Evolutionary conservation across 1,140 invertebrate species (phyloP), one percentile per base, ranked within the genome.

Genomic region (Lepidotrigona ventralis): DNA sequence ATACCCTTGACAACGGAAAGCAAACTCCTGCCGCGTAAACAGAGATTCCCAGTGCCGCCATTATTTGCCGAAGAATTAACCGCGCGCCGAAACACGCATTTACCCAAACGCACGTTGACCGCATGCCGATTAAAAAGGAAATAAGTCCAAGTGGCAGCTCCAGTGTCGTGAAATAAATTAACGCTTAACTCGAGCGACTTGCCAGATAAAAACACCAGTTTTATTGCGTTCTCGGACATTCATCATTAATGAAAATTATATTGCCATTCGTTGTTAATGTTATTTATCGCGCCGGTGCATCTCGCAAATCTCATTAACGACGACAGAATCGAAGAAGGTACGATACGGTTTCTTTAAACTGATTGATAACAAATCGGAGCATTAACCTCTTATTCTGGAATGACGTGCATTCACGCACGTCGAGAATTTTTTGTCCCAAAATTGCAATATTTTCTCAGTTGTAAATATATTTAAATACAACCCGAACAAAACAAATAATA

Each of bases 61-160:
- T 68, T 81, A 73, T 81, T 81, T 75, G 79, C 72, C 58, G 33
- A 39, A 33, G 71, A 75, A 66, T 75, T 81, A 75, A 75, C 71
- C 71, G 33, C 71, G 33, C 29, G 58, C 26, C 21, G 26, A 63
- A 80, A 64, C 15, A 26, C 69, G 26, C 19, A 71, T 64, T 73
- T 74, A 46, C 53, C 51, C 26, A 39, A 75, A 66, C 46, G 33
- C 33, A 11, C 14, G 23, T 6, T 51, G 33, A 79, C 51, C 68
- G 66, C n/a, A 21, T 11, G 21, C 21, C 12, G n/a, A 69, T 54
- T 23, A 29, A 29, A 79, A 54, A 6, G 8, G 39, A 74, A 75
- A 81, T 54, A 66, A 81, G 71, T 17, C 17, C 14, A 39, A 81
- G 17, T 21, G 46, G 39, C 46, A 9, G 23, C 12, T 26, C 39